phyloP scores from a whole-genome alignment of 1,140 invertebrate species.

The Plutomurus gul region DNA sequence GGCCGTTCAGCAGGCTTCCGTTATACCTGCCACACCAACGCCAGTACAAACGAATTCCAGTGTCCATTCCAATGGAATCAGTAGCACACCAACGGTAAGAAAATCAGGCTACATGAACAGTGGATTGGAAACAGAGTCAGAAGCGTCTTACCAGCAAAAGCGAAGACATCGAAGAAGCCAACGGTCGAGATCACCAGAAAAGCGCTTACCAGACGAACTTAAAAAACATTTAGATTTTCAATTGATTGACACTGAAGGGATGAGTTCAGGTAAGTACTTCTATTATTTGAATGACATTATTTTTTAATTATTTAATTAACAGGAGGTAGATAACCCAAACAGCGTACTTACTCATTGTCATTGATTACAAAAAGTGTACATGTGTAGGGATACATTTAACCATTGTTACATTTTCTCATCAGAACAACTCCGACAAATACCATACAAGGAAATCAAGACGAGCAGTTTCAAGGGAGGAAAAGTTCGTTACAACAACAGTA shows the following conservation, averaged over 20 bases:
- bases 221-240: constrained; percentile 82
- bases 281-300: not conserved
- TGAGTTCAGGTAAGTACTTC: constrained; percentile 75
- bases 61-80: not conserved
- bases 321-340: not conserved
- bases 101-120: constrained; percentile 60
- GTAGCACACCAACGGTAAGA: constrained; percentile 54
- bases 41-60: constrained; percentile 1
- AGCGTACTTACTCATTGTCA: not conserved
- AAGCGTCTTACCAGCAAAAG: constrained; percentile 61
- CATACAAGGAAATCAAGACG: constrained; percentile 82
- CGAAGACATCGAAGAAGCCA: constrained; percentile 68
- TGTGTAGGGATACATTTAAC: not conserved
- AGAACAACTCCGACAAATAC: constrained; percentile 84
- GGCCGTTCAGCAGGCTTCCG: constrained; percentile 68
- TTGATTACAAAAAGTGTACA: not conserved
- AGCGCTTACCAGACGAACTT: constrained; percentile 71
- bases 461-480: constrained; percentile 52
- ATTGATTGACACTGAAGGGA: constrained; percentile 82
- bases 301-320: not conserved
- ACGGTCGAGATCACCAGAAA: constrained; percentile 56
- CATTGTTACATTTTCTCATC: too few relatives aligned
- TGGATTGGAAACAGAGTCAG: constrained; percentile 62
- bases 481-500: constrained; percentile 44
- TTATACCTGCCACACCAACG: constrained; percentile 57